Evolutionary conservation across 2,113 vertebrate genomes (phyloP).

Genomic region (Regulus satrapa): DNA sequence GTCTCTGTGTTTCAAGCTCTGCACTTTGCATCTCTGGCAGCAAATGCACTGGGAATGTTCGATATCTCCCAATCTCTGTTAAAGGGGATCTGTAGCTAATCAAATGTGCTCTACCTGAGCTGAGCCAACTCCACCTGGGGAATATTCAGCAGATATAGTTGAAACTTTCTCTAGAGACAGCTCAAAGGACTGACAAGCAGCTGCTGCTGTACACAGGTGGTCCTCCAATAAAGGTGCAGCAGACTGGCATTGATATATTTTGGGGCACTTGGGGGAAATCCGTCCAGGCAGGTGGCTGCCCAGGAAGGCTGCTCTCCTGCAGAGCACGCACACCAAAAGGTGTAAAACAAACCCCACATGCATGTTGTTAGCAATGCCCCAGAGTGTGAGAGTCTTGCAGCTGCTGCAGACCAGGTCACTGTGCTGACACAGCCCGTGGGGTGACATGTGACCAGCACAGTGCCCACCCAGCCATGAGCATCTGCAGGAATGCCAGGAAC

Average conservation of each 20-base stretch:
- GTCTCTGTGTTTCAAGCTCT: background rate
- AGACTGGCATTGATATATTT: background rate
- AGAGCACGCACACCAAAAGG: background rate
- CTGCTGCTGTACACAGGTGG: constrained; percentile 32
- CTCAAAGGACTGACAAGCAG: constrained; percentile 13
- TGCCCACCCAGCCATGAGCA: background rate
- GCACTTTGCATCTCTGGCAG: background rate
- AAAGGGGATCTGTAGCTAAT: background rate
- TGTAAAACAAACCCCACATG: background rate
- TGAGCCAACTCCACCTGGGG: background rate
- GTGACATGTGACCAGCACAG: background rate
- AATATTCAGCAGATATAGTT: background rate
- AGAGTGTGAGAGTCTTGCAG: background rate
- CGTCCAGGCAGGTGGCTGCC: constrained; percentile 13
- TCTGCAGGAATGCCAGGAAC: background rate
- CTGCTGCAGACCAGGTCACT: background rate
- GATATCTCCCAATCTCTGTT: background rate
- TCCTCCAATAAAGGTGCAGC: constrained; percentile 6
- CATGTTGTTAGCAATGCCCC: background rate
- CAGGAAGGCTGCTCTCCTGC: background rate
- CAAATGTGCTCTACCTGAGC: background rate
- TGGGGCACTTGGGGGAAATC: constrained; percentile 12
- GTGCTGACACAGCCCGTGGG: background rate
- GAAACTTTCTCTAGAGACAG: background rate
- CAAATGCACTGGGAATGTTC: background rate